These are phyloP conservation scores for Ptychobarbus kaznakovi DNA, from an alignment of 2,797 vertebrate species.

Conservation along the genomic window DNA sequence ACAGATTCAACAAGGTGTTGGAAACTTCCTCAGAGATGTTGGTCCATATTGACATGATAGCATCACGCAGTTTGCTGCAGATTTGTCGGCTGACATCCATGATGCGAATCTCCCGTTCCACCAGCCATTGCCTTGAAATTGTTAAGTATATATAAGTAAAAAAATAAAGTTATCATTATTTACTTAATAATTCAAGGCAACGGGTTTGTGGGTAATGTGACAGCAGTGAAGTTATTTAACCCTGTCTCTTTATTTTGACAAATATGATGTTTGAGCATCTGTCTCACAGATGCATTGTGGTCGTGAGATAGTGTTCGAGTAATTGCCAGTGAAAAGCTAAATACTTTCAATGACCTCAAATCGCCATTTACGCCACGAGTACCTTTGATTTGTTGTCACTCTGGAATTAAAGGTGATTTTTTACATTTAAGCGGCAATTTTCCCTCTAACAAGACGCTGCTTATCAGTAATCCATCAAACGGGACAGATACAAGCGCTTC, in stretches of 20 bases:
- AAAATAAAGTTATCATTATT: too few species aligned
- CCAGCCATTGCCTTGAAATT: too few species aligned
- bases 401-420: constrained; percentile 22
- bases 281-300: neutral
- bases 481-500: constrained; percentile 25
- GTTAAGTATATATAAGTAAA: too few species aligned
- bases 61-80: too few species aligned
- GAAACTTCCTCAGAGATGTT: too few species aligned
- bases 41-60: too few species aligned
- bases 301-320: neutral
- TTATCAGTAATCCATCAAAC: constrained; percentile 36
- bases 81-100: too few species aligned
- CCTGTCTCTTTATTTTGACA: neutral
- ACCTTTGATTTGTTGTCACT: constrained; percentile 34
- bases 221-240: neutral
- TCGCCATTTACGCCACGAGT: neutral
- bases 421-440: constrained; percentile 37
- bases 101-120: too few species aligned
- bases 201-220: too few species aligned
- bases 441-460: constrained; percentile 11
- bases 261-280: neutral
- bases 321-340: constrained; percentile 25
- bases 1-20: too few species aligned
- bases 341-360: constrained; percentile 29
- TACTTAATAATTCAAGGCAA: too few species aligned